Percentiles rank a stretch among this genome's conserved stretches.
phyloP scores from a whole-genome alignment of 2,888 invertebrate genomes.

The Hemithea aestivaria region DNA sequence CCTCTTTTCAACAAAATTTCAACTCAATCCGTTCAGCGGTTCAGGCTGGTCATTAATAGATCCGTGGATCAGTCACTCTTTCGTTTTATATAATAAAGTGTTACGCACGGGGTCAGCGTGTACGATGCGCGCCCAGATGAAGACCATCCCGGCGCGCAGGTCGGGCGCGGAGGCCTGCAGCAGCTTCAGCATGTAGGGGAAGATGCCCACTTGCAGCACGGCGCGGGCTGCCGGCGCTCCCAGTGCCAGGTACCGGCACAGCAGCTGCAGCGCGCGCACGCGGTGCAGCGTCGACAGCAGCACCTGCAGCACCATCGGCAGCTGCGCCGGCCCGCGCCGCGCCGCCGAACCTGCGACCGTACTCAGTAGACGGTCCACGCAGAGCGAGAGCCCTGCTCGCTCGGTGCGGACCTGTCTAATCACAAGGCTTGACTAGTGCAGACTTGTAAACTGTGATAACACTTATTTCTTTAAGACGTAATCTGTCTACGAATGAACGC shows the following conservation, averaged over 20 bases:
- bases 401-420: no score
- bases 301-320: constrained; percentile 98
- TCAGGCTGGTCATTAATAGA: no score
- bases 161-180: constrained; percentile 97
- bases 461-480: no score
- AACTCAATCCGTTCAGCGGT: no score
- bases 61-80: no score
- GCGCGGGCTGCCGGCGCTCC: constrained; percentile 94
- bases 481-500: no score
- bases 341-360: constrained; percentile 41
- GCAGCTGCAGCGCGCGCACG: constrained; percentile 93
- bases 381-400: constrained; percentile 46
- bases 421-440: no score
- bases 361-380: neutral
- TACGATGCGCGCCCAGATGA: constrained; percentile 99
- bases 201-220: constrained; percentile 98
- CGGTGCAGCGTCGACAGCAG: constrained; percentile 87
- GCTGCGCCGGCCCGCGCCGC: constrained; percentile 94
- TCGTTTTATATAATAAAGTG: no score
- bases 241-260: constrained; percentile 96
- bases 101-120: constrained; percentile 97
- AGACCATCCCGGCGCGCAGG: constrained; percentile 94
- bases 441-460: no score
- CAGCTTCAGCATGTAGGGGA: constrained; percentile 98
- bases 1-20: no score